Conservation (phyloP, 64 coral and sea anemone genomes). For the Porites lutea region DNA sequence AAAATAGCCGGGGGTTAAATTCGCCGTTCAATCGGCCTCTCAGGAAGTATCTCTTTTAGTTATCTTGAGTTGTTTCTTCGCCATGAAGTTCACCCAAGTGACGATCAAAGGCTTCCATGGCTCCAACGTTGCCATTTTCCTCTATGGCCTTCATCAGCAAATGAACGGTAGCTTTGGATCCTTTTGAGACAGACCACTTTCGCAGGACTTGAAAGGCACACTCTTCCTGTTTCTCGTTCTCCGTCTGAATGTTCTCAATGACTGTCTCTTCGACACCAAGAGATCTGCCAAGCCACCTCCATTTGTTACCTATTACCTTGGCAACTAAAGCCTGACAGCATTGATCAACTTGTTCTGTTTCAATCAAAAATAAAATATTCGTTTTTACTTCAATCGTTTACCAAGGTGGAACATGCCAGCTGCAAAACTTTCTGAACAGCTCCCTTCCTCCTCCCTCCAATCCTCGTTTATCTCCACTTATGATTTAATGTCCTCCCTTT, state of each 20-base stretch:
- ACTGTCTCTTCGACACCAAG: neutral
- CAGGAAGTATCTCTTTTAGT: neutral
- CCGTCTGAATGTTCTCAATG: neutral
- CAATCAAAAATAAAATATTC: neutral
- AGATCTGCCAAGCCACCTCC: constrained; percentile 21
- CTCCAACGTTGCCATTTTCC: neutral
- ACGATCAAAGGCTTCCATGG: constrained; percentile 15
- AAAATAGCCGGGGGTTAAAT: no score
- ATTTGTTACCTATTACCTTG: neutral
- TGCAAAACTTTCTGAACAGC: no score
- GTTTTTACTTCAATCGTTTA: no score
- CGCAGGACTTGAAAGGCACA: neutral
- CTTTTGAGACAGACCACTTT: neutral
- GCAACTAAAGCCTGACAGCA: constrained; percentile 28
- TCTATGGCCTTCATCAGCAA: neutral
- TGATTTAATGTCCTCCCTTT: no score
- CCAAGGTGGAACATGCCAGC: no score
- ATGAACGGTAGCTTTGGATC: neutral
- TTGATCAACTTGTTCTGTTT: neutral
- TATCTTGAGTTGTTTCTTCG: neutral
- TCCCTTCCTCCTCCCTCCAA: no score
- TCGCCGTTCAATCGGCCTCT: no score
- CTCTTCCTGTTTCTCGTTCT: constrained; percentile 8
- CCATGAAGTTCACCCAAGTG: neutral
- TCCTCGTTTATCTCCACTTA: no score